Conservation (phyloP, 2,888 invertebrate species). For the Dasysyrphus tricinctus region DNA sequence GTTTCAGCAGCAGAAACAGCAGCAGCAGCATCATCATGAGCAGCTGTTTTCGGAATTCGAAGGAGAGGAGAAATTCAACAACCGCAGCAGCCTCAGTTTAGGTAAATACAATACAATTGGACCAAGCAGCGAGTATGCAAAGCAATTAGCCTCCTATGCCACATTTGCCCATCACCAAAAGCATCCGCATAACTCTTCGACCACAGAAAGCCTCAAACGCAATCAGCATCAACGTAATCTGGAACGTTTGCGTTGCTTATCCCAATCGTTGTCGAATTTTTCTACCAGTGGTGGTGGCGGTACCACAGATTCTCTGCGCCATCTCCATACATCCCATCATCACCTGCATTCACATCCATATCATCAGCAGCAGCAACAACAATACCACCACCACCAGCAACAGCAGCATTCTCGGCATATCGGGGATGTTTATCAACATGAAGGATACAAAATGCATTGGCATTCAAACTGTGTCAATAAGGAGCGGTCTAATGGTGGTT, state of each 20-base stretch:
- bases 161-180: slow-evolving; percentile 79
- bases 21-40: slow-evolving; percentile 36
- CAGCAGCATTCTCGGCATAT: slow-evolving; percentile 63
- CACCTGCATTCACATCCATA: slow-evolving; percentile 75
- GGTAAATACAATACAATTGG: slow-evolving; percentile 83
- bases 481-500: slow-evolving; percentile 55
- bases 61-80: slow-evolving; percentile 60
- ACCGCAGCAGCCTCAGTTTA: slow-evolving; percentile 76
- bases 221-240: slow-evolving; percentile 79
- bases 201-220: slow-evolving; percentile 76
- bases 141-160: slow-evolving; percentile 81
- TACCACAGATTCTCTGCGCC: slow-evolving; percentile 77
- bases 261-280: slow-evolving; percentile 83
- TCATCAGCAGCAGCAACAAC: slow-evolving; percentile 75
- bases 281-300: slow-evolving; percentile 76
- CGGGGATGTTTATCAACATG: slow-evolving; percentile 65
- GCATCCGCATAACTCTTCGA: slow-evolving; percentile 77
- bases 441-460: slow-evolving; percentile 69
- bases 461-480: slow-evolving; percentile 66
- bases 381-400: slow-evolving; percentile 65
- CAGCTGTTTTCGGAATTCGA: slow-evolving; percentile 24
- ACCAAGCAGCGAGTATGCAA: slow-evolving; percentile 82
- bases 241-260: slow-evolving; percentile 82
- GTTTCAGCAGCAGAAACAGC: slow-evolving; percentile 51
- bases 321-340: slow-evolving; percentile 75